Conservation (phyloP, 2,888 invertebrate species). For the Xylocampa areola region DNA sequence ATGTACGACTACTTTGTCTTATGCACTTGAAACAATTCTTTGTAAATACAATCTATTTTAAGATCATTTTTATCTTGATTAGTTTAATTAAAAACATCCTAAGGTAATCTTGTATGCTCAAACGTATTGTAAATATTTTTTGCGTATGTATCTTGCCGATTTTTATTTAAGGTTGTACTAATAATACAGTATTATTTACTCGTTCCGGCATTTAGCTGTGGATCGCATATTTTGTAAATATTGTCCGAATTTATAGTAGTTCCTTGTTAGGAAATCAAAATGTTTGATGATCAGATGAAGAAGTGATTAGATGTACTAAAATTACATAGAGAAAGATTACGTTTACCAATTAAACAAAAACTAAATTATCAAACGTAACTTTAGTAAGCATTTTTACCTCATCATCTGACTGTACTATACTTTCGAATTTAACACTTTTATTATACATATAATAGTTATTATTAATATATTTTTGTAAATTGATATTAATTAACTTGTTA, state of each 20-base stretch:
- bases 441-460: constrained; percentile 35
- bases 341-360: not conserved
- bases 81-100: constrained; percentile 40
- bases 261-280: constrained; percentile 34
- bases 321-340: not conserved
- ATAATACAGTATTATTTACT: constrained; percentile 77
- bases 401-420: constrained; percentile 21
- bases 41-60: constrained; percentile 57
- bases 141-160: constrained; percentile 73
- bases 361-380: not conserved
- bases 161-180: constrained; percentile 64
- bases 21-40: constrained; percentile 57
- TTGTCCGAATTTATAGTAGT: constrained; percentile 48
- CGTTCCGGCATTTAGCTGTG: constrained; percentile 51
- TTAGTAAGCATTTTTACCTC: constrained; percentile 10
- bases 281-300: constrained; percentile 15
- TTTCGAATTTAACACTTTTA: constrained; percentile 29
- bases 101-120: constrained; percentile 53
- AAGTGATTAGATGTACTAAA: not conserved
- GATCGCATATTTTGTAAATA: constrained; percentile 57
- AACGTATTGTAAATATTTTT: constrained; percentile 71
- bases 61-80: constrained; percentile 41
- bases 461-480: constrained; percentile 59
- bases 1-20: constrained; percentile 39
- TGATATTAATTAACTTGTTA: constrained; percentile 54